Conservation (phyloP, 2,888 invertebrate genomes). For the Calephelis perditalis region DNA sequence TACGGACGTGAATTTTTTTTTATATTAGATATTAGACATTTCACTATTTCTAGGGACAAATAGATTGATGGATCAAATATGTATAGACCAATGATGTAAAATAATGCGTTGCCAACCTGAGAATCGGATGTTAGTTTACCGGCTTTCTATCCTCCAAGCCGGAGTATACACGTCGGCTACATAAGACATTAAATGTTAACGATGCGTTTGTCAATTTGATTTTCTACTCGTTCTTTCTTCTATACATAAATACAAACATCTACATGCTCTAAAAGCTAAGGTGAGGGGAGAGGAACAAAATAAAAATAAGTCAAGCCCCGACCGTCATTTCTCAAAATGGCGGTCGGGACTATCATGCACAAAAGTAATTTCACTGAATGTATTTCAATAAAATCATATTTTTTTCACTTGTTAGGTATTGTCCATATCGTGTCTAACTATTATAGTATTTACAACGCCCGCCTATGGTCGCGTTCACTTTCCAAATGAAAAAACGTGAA, state of each 20-base stretch:
- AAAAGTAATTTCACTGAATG: conserved; percentile 67
- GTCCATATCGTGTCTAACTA: conserved; percentile 74
- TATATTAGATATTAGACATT: too few relatives aligned
- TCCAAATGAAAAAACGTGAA: conserved; percentile 52
- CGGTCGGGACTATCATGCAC: conserved; percentile 48
- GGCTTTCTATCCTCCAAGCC: too few relatives aligned
- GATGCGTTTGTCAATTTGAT: background rate
- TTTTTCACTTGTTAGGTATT: conserved; percentile 77
- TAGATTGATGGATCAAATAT: too few relatives aligned
- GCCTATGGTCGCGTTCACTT: conserved; percentile 54
- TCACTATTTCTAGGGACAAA: too few relatives aligned
- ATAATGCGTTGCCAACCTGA: too few relatives aligned
- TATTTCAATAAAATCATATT: conserved; percentile 72
- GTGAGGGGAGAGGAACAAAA: conserved; percentile 34
- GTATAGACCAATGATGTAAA: too few relatives aligned
- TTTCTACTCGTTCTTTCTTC: conserved; percentile 10
- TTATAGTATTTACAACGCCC: conserved; percentile 62
- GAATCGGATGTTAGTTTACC: too few relatives aligned
- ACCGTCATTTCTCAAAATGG: conserved; percentile 23
- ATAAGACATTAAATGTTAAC: too few relatives aligned
- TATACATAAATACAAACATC: conserved; percentile 38
- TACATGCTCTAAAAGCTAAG: conserved; percentile 44
- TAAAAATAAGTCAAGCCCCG: conserved; percentile 49
- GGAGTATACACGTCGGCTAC: too few relatives aligned
- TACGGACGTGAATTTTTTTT: too few relatives aligned